These are phyloP conservation scores for Campaea margaritaria DNA, from an alignment of 2,888 invertebrate species.

Conservation along the genomic window DNA sequence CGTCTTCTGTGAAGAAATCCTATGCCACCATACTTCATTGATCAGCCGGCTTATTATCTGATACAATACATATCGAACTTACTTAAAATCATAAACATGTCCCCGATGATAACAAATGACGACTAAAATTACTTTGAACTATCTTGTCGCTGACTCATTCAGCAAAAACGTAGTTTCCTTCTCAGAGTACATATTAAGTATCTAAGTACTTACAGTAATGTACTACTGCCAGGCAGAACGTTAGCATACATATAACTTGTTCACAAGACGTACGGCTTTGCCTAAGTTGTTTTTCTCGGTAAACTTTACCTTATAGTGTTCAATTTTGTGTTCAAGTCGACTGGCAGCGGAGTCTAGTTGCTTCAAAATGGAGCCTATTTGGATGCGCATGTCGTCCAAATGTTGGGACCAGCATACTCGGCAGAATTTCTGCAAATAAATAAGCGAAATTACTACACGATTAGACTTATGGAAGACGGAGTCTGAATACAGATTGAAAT, in stretches of 20 bases:
- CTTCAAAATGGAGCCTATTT: conserved; percentile 82
- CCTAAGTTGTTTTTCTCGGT: conserved; percentile 25
- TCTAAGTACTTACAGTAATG: too few species aligned
- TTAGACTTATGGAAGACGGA: conserved; percentile 28
- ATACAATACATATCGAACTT: too few species aligned
- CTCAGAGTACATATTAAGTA: too few species aligned
- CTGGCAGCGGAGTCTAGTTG: conserved; percentile 83
- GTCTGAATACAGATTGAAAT: conserved; percentile 26
- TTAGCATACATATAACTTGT: conserved; percentile 5
- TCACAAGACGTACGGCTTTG: conserved; percentile 6
- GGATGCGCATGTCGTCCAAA: conserved; percentile 84
- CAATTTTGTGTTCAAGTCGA: conserved; percentile 83
- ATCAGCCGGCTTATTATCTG: too few species aligned
- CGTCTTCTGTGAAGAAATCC: too few species aligned
- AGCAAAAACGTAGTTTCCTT: not conserved
- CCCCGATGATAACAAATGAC: too few species aligned
- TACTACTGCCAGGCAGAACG: not conserved
- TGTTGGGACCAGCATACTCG: conserved; percentile 86
- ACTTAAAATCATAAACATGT: too few species aligned
- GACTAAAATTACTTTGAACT: not conserved
- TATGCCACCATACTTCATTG: too few species aligned
- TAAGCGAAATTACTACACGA: conserved; percentile 27
- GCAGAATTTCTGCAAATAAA: conserved; percentile 83
- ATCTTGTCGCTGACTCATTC: not conserved
- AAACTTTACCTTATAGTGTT: conserved; percentile 81